Percentiles rank a stretch among this genome's conserved stretches.
Conservation (phyloP, 2,797 vertebrate genomes). For the Adelosebastes latens region DNA sequence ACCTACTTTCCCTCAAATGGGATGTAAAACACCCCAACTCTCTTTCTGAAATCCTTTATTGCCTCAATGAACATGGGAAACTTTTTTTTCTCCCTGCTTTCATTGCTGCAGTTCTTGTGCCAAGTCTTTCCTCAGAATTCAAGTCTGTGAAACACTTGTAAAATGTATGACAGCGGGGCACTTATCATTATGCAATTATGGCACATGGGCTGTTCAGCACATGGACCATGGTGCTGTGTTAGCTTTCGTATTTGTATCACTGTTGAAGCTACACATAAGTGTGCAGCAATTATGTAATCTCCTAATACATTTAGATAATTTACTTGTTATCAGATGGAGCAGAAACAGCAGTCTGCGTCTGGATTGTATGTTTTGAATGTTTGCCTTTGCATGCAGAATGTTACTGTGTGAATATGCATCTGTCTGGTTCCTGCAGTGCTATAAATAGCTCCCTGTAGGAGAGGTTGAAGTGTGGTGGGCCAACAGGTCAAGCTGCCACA, state of each 20-base stretch:
- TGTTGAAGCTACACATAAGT: not conserved
- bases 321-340: not conserved
- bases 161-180: slow-evolving; percentile 23
- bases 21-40: slow-evolving; percentile 14
- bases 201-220: slow-evolving; percentile 4
- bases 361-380: not conserved
- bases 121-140: slow-evolving; percentile 19
- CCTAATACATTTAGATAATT: not conserved
- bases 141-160: slow-evolving; percentile 21
- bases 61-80: slow-evolving; percentile 20
- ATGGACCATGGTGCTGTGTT: not conserved
- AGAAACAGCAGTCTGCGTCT: not conserved
- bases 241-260: not conserved
- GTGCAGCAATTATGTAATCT: not conserved
- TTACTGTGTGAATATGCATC: not conserved
- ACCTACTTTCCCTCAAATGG: slow-evolving; percentile 45
- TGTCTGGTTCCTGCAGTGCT: slow-evolving; percentile 27
- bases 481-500: slow-evolving; percentile 69
- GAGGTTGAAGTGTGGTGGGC: slow-evolving; percentile 44
- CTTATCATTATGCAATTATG: slow-evolving; percentile 39
- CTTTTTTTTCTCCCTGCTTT: slow-evolving; percentile 16
- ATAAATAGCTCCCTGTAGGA: slow-evolving; percentile 53
- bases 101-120: slow-evolving; percentile 6
- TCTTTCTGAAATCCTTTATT: slow-evolving; percentile 27
- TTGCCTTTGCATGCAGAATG: not conserved